Percentiles rank a stretch among this genome's conserved stretches.
These are phyloP conservation scores for Pteria penguin DNA, from an alignment of 2,888 invertebrate species.

Conservation along the genomic window DNA sequence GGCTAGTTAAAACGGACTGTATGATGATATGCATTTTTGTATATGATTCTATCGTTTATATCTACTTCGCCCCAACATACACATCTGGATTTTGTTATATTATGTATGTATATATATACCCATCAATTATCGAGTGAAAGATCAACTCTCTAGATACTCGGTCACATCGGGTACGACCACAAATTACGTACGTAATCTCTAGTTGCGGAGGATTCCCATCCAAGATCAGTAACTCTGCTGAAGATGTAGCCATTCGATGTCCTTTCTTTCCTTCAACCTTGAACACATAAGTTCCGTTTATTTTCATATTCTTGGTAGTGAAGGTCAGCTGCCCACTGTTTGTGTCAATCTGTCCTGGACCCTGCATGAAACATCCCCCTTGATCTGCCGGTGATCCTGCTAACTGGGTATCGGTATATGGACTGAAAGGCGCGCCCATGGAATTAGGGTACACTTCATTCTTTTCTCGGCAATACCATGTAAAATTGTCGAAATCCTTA, in stretches of 20 bases:
- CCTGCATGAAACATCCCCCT: slow-evolving; percentile 60
- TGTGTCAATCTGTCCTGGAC: slow-evolving; percentile 48
- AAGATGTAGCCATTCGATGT: slow-evolving; percentile 33
- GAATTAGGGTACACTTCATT: slow-evolving; percentile 16
- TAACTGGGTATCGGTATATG: slow-evolving; percentile 5
- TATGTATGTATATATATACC: no score
- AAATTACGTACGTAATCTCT: no score
- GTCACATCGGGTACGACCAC: no score
- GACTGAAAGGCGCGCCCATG: background rate
- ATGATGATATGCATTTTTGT: no score
- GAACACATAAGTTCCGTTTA: slow-evolving; percentile 58
- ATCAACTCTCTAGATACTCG: no score
- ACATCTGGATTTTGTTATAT: no score
- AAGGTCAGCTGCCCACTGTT: slow-evolving; percentile 47
- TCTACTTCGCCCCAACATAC: no score
- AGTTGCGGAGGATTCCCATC: slow-evolving; percentile 53
- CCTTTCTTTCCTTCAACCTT: slow-evolving; percentile 47
- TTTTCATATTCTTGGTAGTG: slow-evolving; percentile 54
- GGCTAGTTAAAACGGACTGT: no score
- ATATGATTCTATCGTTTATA: no score
- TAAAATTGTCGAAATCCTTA: slow-evolving; percentile 38
- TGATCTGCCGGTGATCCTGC: slow-evolving; percentile 16
- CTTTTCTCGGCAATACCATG: slow-evolving; percentile 33
- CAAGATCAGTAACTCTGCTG: slow-evolving; percentile 48
- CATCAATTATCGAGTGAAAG: no score